Evolutionary conservation across 2,113 vertebrate genomes (phyloP).

Genomic region (Grus americana): DNA sequence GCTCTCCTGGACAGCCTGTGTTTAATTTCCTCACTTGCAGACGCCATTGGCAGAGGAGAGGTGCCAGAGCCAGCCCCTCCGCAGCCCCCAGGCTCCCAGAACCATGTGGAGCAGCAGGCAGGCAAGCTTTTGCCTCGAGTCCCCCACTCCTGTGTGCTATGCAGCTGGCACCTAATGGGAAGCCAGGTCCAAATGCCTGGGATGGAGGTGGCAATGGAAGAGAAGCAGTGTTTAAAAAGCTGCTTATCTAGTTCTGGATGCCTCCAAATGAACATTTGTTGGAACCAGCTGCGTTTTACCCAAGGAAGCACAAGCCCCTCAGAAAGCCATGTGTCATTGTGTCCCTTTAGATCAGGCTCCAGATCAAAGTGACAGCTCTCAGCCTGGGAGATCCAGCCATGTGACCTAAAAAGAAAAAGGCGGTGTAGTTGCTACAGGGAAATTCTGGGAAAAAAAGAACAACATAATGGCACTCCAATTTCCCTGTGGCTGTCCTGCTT

Average conservation of each 20-base stretch:
- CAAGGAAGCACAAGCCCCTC: neutral
- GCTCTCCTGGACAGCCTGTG: neutral
- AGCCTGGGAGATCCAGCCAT: neutral
- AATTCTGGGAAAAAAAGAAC: neutral
- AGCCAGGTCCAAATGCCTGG: neutral
- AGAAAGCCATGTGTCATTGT: neutral
- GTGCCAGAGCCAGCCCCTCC: neutral
- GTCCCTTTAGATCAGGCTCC: neutral
- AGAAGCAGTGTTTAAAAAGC: neutral
- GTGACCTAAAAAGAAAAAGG: neutral
- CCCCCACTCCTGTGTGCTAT: neutral
- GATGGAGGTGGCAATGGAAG: neutral
- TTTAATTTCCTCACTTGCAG: neutral
- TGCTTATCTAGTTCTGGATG: neutral
- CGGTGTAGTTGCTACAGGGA: neutral
- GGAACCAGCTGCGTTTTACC: neutral
- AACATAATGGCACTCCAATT: neutral
- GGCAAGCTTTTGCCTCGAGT: rapidly evolving
- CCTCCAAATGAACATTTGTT: rapidly evolving
- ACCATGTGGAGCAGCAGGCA: rapidly evolving
- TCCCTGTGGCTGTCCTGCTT: neutral
- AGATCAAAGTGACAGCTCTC: neutral
- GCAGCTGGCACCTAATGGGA: neutral
- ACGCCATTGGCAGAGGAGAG: neutral
- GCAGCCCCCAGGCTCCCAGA: rapidly evolving